Evolutionary conservation across 1,140 invertebrate genomes (phyloP), one percentile per base, ranked within the genome.

Genomic region (Panulirus ornatus): DNA sequence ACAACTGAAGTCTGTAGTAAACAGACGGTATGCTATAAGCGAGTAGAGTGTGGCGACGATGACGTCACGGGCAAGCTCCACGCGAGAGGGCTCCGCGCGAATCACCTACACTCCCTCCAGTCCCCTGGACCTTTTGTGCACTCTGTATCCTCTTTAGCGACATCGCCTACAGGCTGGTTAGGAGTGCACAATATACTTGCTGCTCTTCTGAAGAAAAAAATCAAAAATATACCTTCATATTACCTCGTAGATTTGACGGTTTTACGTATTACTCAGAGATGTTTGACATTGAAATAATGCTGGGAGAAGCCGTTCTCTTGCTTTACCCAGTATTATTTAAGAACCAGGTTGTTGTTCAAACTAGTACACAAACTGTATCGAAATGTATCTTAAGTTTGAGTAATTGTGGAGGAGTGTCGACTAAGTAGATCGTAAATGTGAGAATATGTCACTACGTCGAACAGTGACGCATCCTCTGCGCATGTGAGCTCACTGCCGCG

Each of bases 1-100:
- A 83, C 79, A 75, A 89, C 88, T 89, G 88, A 73, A 73, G 44
- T 40, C 63, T 71, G 78, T 87, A 79, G 85, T 81, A 82, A 89
- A 89, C 88, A 89, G 42, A 51, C 78, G 66, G 70, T 66, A 82
- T 88, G 86, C 86, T 81, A 82, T 44, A 75, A 84, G 84, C 42
- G 84, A 70, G 81, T 63, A 63, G 34, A n/a, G 86, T 81, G 76
- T 73, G 79, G 70, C 87, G 58, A 47, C 63, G 36, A 70, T 89
- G 88, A 89, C 88, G 88, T 89, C 88, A 89, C 78, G 14, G 27
- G 14, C 75, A 51, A 54, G n/a, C 63, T 22, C 83, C 14, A 38
- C 70, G 40, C 40, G 34, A 40, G 66, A 44, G 47, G 36, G 71
- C 84, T 38, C 54, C 40, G 34, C 75, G 30, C 47, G 30, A 36